A percentile compares a stretch with the other conserved stretches of the same genome.
phyloP scores from a whole-genome alignment of 2,113 vertebrate species.

The Bos indicus region DNA sequence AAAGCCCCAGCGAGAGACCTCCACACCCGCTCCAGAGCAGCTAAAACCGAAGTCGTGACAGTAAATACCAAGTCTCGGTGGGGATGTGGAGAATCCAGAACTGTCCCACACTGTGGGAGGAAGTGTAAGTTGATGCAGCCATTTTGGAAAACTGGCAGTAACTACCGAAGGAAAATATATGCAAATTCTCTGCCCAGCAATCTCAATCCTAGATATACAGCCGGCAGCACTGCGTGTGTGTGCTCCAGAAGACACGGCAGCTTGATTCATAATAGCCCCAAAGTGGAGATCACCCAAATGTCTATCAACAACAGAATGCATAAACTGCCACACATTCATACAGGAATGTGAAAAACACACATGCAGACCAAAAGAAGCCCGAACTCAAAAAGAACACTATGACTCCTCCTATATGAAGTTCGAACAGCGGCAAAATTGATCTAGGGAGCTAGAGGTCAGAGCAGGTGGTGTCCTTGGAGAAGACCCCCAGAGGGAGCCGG shows the following conservation, averaged over 20 bases:
- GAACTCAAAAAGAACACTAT: neutral
- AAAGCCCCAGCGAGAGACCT: neutral
- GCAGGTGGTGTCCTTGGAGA: too few relatives aligned
- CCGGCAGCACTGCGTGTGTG: neutral
- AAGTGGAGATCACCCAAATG: neutral
- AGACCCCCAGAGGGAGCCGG: fast-evolving
- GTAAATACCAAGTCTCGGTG: neutral
- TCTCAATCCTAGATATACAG: neutral
- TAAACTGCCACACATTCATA: neutral
- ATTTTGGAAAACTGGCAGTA: neutral
- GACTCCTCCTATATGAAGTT: neutral
- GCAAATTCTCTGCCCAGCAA: neutral
- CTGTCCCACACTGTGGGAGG: neutral
- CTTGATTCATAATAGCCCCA: neutral
- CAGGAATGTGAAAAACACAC: neutral
- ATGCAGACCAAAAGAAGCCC: neutral
- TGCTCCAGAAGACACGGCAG: neutral
- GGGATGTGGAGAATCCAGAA: neutral
- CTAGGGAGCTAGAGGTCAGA: neutral
- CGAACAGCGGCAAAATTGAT: neutral
- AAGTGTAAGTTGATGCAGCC: neutral
- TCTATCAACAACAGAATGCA: neutral
- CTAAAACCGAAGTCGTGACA: neutral
- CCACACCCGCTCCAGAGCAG: neutral
- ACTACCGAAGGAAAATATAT: neutral